A percentile compares a stretch with the other conserved stretches of the same genome.
These are phyloP conservation scores for Pungitius pungitius DNA, from an alignment of 2,113 vertebrate genomes.

Conservation along the genomic window DNA sequence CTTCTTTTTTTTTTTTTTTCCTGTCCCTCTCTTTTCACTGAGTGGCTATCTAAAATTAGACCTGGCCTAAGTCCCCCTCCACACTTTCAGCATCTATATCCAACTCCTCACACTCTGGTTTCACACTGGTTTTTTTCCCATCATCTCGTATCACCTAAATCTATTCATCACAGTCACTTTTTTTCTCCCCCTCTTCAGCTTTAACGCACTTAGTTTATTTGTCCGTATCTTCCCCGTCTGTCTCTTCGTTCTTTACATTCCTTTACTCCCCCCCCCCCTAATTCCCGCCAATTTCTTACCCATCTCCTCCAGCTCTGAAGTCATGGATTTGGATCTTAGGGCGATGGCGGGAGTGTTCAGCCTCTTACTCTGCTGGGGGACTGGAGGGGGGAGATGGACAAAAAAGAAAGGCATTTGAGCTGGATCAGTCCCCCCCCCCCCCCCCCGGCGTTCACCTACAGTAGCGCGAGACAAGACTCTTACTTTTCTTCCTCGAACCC, in stretches of 20 bases:
- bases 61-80: conserved; percentile 33
- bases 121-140: conserved; percentile 52
- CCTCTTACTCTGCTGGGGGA: conserved; percentile 90
- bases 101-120: conserved; percentile 42
- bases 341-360: conserved; percentile 90
- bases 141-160: conserved; percentile 38
- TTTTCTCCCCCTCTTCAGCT: conserved; percentile 17
- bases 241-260: conserved; percentile 14
- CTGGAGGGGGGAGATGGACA: conserved; percentile 61
- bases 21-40: conserved; percentile 5
- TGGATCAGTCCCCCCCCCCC: too few relatives aligned
- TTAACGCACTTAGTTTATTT: not conserved
- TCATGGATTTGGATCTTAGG: conserved; percentile 94
- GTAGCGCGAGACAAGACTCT: conserved; percentile 13
- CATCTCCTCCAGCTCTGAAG: conserved; percentile 95
- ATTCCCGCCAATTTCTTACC: conserved; percentile 77
- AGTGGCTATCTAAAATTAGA: conserved; percentile 55
- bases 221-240: conserved; percentile 18
- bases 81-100: conserved; percentile 53
- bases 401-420: not conserved
- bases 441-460: too few relatives aligned
- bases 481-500: conserved; percentile 90
- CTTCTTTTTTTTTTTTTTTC: conserved; percentile 1
- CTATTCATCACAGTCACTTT: conserved; percentile 21
- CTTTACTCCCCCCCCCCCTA: conserved; percentile 3